Conservation (phyloP, 2,888 invertebrate species). For the Arge pagana region DNA sequence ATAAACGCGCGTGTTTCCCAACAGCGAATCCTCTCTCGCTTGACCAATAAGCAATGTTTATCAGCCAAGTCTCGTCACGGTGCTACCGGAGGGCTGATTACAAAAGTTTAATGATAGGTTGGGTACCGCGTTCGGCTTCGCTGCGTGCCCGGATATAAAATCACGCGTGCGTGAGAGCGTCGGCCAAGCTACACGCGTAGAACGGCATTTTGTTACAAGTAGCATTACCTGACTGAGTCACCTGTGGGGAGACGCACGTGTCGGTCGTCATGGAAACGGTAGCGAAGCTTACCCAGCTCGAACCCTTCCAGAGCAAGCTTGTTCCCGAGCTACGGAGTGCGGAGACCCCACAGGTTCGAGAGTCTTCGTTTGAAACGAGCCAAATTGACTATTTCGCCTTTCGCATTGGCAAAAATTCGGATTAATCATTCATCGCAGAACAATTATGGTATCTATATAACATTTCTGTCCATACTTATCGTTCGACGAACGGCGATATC, state of each 20-base stretch:
- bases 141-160: conserved; percentile 16
- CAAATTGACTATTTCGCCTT: no score
- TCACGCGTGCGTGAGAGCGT: conserved; percentile 22
- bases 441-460: conserved; percentile 33
- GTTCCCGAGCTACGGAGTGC: neutral
- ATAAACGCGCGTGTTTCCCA: no score
- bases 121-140: conserved; percentile 10
- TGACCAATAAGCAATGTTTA: no score
- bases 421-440: conserved; percentile 32
- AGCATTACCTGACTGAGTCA: conserved; percentile 43
- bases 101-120: conserved; percentile 4
- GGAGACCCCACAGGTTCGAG: conserved; percentile 9
- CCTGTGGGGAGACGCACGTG: conserved; percentile 26
- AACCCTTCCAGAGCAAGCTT: neutral
- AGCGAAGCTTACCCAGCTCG: conserved; percentile 7
- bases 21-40: no score
- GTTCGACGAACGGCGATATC: no score
- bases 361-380: no score
- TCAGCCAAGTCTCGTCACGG: no score
- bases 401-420: conserved; percentile 4
- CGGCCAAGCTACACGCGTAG: neutral
- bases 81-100: no score
- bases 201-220: conserved; percentile 1
- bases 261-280: conserved; percentile 9
- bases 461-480: no score